A percentile compares a stretch with the other conserved stretches of the same genome.
Evolutionary conservation across 2,113 vertebrate genomes (phyloP).

Genomic region (Laticauda laticaudata): DNA sequence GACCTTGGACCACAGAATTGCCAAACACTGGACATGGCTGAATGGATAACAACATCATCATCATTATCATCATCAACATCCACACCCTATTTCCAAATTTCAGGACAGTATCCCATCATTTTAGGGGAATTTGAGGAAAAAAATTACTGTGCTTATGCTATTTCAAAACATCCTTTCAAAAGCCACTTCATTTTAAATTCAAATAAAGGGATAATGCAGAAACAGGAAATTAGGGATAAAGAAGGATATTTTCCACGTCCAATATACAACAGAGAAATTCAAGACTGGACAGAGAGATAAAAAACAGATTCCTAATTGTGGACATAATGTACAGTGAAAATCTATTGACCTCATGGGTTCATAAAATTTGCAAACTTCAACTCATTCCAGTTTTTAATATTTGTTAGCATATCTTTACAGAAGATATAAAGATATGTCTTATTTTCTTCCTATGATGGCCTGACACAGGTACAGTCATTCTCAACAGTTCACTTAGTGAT

Average conservation of each 20-base stretch:
- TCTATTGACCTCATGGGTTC: neutral
- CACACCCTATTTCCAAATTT: neutral
- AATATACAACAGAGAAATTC: neutral
- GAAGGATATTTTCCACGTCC: neutral
- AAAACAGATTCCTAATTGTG: neutral
- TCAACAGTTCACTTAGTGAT: too few relatives aligned
- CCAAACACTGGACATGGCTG: neutral
- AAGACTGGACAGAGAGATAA: neutral
- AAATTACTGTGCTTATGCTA: neutral
- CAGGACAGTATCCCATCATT: neutral
- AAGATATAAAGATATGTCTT: neutral
- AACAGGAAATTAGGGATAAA: neutral
- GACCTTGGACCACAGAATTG: neutral
- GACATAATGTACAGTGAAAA: neutral
- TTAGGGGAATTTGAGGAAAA: neutral
- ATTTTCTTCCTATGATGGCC: neutral
- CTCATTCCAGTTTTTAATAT: neutral
- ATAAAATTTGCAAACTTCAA: neutral
- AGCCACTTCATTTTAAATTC: neutral
- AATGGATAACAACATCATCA: neutral
- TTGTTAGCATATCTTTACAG: neutral
- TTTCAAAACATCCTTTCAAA: neutral
- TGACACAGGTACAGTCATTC: neutral
- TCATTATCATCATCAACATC: neutral
- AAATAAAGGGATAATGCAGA: neutral